These are phyloP conservation scores for Lepidothrix coronata DNA, from an alignment of 2,113 vertebrate species.

Conservation along the genomic window DNA sequence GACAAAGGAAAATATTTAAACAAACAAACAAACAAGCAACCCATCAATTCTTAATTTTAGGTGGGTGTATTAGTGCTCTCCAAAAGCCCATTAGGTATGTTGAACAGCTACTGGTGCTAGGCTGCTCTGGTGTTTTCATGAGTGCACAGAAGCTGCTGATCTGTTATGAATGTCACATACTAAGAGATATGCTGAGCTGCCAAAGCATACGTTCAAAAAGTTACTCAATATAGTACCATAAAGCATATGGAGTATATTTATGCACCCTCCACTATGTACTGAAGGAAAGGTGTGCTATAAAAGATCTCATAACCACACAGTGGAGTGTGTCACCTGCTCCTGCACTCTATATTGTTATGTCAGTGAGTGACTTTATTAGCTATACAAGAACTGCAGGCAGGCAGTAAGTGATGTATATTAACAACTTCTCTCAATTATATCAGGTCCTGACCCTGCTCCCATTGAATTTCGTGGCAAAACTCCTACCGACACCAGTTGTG, in stretches of 20 bases:
- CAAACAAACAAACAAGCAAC: background rate
- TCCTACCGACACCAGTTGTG: background rate
- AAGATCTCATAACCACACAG: constrained; percentile 49
- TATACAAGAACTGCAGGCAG: constrained; percentile 48
- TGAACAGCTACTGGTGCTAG: background rate
- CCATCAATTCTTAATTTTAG: background rate
- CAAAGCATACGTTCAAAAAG: background rate
- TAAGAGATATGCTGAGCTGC: background rate
- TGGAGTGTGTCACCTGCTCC: background rate
- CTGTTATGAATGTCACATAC: background rate
- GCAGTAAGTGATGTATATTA: constrained; percentile 58
- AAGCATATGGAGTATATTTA: constrained; percentile 44
- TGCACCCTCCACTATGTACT: background rate
- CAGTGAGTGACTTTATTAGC: constrained; percentile 54
- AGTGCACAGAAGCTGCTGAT: background rate
- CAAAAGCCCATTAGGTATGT: background rate
- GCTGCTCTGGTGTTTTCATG: background rate
- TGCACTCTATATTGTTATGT: constrained; percentile 57
- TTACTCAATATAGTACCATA: background rate
- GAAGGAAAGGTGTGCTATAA: constrained; percentile 33
- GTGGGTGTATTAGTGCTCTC: background rate
- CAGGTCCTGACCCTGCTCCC: constrained; percentile 18
- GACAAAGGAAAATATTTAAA: constrained; percentile 2
- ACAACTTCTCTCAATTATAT: constrained; percentile 60
- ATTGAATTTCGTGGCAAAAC: constrained; percentile 31